These are phyloP conservation scores for Diabrotica virgifera DNA, from an alignment of 1,140 invertebrate species.

Conservation along the genomic window DNA sequence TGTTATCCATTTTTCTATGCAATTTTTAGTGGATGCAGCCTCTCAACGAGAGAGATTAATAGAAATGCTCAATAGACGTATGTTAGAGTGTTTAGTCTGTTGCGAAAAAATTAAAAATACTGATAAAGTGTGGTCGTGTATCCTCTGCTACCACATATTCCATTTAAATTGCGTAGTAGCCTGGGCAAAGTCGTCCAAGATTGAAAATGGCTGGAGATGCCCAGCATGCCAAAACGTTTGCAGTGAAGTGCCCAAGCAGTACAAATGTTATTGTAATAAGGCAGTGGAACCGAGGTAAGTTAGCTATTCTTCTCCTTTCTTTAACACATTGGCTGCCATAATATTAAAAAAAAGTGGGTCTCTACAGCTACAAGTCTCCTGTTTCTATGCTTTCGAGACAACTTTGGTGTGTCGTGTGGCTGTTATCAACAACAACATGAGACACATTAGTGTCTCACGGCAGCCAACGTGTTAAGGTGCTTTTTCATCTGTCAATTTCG, in stretches of 20 bases:
- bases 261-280: conserved; percentile 84
- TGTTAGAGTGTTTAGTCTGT: conserved; percentile 90
- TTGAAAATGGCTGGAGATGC: conserved; percentile 84
- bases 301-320: neutral
- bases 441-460: too few species aligned
- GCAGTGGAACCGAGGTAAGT: conserved; percentile 56
- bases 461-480: too few species aligned
- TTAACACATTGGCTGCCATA: too few species aligned
- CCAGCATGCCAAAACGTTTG: conserved; percentile 83
- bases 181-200: conserved; percentile 81
- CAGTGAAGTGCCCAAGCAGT: conserved; percentile 65
- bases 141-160: conserved; percentile 86
- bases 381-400: too few species aligned
- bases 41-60: conserved; percentile 76
- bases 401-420: too few species aligned
- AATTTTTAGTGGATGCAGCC: conserved; percentile 33
- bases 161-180: conserved; percentile 87
- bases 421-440: too few species aligned
- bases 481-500: too few species aligned
- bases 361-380: too few species aligned
- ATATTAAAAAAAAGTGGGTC: too few species aligned
- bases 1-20: neutral
- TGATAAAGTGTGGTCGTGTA: conserved; percentile 85
- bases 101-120: conserved; percentile 77
- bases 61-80: conserved; percentile 72